Evolutionary conservation across 2,888 invertebrate genomes (phyloP), one percentile per base, ranked within the genome.

Genomic region (Diabrotica balteata): DNA sequence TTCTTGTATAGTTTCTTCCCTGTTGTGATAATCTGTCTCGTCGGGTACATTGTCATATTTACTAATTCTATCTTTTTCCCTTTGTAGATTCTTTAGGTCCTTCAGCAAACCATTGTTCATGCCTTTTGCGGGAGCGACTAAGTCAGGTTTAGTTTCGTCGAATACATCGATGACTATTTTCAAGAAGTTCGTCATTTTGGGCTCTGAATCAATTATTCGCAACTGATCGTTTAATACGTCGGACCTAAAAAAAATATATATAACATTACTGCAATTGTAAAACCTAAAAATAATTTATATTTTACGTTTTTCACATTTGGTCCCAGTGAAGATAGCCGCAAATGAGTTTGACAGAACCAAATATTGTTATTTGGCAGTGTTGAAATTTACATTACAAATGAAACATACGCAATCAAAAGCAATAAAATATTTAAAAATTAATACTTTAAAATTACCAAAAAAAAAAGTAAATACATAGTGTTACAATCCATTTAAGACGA

Each of bases 21-120:
- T 69, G 17, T 8, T 44, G 8, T 55, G 45, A 11, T 66, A 74
- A 44, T 58, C 66, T 10, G 22, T 53, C 42, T 72, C 72, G 11
- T 75, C 76, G 7, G 72, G 71, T 22, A 77, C 74, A 54, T 77
- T 77, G 61, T 77, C 77, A 55, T 77, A 77, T 60, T 72, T 72
- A 51, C 77, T 77, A 17, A 71, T 63, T 59, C 77, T 69, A 11
- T 77, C 77, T 53, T 71, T 73, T 50, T 73, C 75, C 9, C 69
- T 69, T 62, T 75, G 76, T 46, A 71, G 66, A 51, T 72, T 70
- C 59, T 72, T 77, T 47, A 77, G 59, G 43, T 75, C 75, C 55
- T 76, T 73, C 45, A 76, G 52, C 17, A 77, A 50, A 55, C 67
- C 67, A 9, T 68, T 70, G 8, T 70, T 52, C 45, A 70, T 72